These are phyloP conservation scores for Drosophila pandora DNA, from an alignment of 1,140 invertebrate species.

Conservation along the genomic window DNA sequence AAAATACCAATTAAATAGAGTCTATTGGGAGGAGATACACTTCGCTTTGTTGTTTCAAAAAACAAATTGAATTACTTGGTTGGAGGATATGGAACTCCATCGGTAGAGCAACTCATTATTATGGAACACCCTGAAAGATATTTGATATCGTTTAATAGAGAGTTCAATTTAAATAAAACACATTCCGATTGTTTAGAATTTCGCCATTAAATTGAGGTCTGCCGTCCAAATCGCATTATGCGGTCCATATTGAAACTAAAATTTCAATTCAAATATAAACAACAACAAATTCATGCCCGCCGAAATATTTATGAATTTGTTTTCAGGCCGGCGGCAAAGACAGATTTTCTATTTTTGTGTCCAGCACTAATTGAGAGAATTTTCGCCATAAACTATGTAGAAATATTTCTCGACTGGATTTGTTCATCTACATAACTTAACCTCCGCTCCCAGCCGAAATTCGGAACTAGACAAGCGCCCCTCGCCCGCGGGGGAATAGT, in stretches of 20 bases:
- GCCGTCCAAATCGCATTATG: slow-evolving; percentile 14
- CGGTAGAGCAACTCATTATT: not conserved
- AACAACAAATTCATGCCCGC: slow-evolving; percentile 28
- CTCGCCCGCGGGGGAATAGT: slow-evolving; percentile 8
- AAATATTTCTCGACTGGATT: slow-evolving; percentile 45
- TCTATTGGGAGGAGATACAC: not conserved
- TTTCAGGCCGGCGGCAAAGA: slow-evolving; percentile 25
- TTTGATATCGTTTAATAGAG: slow-evolving; percentile 4
- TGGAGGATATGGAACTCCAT: not conserved
- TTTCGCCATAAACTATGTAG: slow-evolving; percentile 50
- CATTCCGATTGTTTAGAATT: slow-evolving; percentile 11
- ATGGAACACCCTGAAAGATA: not conserved
- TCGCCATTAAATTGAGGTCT: slow-evolving; percentile 17
- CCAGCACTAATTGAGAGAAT: slow-evolving; percentile 45
- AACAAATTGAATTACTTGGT: slow-evolving; percentile 14
- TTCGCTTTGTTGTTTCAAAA: slow-evolving; percentile 11
- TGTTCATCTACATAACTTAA: slow-evolving; percentile 50
- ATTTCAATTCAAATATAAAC: slow-evolving; percentile 36
- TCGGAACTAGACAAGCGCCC: slow-evolving; percentile 13
- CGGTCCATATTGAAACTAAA: slow-evolving; percentile 36
- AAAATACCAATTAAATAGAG: slow-evolving; percentile 41
- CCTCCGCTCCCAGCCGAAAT: slow-evolving; percentile 9
- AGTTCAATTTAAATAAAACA: slow-evolving; percentile 12
- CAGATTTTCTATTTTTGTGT: slow-evolving; percentile 40
- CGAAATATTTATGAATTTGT: slow-evolving; percentile 48